These are phyloP conservation scores for Diarsia rubi DNA, from an alignment of 2,888 invertebrate species.

Conservation along the genomic window DNA sequence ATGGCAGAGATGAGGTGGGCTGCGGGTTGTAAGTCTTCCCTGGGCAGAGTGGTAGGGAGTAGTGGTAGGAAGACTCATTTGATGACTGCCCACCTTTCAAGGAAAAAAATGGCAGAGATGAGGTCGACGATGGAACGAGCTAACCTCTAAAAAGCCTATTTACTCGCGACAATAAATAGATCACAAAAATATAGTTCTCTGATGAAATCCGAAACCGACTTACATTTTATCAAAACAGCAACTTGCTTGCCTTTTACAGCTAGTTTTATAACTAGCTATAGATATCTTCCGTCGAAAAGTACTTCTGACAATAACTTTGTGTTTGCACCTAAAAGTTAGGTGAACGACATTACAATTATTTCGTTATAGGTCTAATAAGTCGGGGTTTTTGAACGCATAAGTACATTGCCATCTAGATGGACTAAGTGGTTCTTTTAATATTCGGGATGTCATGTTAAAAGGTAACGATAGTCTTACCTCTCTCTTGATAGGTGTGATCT, in stretches of 20 bases:
- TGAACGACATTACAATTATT: slow-evolving; percentile 48
- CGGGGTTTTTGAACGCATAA: slow-evolving; percentile 18
- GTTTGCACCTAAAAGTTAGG: slow-evolving; percentile 10
- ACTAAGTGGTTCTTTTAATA: background rate
- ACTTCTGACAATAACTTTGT: background rate
- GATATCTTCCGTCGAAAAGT: background rate
- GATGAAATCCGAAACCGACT: background rate
- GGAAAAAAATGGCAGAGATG: no score
- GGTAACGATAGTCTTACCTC: background rate
- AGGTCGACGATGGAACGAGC: no score
- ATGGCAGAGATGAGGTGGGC: no score
- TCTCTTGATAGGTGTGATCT: background rate
- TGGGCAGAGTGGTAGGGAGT: no score
- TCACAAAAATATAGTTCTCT: background rate
- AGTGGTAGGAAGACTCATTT: no score
- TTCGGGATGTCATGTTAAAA: background rate
- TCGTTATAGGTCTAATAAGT: slow-evolving; percentile 29
- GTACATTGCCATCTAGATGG: background rate
- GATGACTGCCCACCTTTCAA: no score
- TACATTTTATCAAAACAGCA: background rate
- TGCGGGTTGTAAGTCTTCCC: no score
- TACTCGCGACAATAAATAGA: no score
- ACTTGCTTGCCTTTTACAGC: no score
- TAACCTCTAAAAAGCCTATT: no score
- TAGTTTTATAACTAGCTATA: background rate